Percentiles rank a stretch among this genome's conserved stretches.
These are phyloP conservation scores for Lontra canadensis DNA, from an alignment of 2,113 vertebrate genomes.

Conservation along the genomic window DNA sequence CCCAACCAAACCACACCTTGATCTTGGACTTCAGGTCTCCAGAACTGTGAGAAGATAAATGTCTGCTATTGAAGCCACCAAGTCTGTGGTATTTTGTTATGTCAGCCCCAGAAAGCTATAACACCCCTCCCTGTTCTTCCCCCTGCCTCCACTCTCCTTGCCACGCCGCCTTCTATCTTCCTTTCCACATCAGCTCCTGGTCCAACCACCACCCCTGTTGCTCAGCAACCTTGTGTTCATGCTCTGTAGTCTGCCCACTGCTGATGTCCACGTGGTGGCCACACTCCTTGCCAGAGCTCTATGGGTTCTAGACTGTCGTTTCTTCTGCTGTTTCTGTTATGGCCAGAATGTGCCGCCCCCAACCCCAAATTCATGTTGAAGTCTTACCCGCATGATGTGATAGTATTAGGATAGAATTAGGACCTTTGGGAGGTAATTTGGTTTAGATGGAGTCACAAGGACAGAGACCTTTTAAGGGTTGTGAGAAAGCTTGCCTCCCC, in stretches of 20 bases:
- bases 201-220: background rate
- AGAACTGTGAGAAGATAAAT: background rate
- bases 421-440: no score
- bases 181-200: background rate
- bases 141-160: accelerated
- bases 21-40: background rate
- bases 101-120: background rate
- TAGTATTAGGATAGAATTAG: background rate
- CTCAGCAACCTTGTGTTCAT: background rate
- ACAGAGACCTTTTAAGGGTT: background rate
- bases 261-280: accelerated
- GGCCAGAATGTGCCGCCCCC: background rate
- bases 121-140: background rate
- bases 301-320: no score
- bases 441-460: background rate
- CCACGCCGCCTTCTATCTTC: no score
- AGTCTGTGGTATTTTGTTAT: background rate
- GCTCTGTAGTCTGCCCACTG: background rate
- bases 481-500: background rate
- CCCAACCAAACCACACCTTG: background rate
- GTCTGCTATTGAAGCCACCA: background rate
- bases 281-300: background rate
- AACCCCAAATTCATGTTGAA: background rate
- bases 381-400: background rate
- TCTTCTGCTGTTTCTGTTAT: background rate